A percentile compares a stretch with the other conserved stretches of the same genome.
Evolutionary conservation across 2,113 vertebrate species (phyloP).

Genomic region (Rallus limicola): DNA sequence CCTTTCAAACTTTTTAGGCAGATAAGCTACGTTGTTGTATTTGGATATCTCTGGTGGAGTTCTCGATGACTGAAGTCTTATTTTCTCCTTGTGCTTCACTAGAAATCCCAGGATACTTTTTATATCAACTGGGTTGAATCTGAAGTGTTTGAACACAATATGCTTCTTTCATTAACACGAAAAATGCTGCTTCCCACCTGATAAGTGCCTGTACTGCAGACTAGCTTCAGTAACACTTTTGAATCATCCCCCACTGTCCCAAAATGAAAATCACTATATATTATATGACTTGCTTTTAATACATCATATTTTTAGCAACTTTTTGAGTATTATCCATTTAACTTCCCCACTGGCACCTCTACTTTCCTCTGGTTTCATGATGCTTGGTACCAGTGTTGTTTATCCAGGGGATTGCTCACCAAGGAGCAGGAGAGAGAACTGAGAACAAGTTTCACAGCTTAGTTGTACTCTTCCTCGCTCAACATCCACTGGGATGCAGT

Average conservation of each 20-base stretch:
- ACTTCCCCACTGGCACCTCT: not conserved
- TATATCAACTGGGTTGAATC: not conserved
- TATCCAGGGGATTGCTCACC: not conserved
- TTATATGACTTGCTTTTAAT: not conserved
- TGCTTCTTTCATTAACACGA: not conserved
- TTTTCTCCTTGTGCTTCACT: not conserved
- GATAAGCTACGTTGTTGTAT: not conserved
- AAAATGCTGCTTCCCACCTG: not conserved
- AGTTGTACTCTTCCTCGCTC: not conserved
- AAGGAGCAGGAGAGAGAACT: not conserved
- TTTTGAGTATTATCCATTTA: not conserved
- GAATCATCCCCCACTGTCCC: not conserved
- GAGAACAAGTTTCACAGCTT: not conserved
- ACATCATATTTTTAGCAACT: not conserved
- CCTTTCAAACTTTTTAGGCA: not conserved
- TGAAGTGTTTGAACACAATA: not conserved
- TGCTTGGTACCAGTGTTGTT: not conserved
- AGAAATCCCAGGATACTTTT: not conserved
- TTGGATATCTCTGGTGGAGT: not conserved
- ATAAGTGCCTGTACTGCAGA: not conserved
- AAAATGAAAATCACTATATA: not conserved
- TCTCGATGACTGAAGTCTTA: not conserved
- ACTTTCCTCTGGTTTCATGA: not conserved
- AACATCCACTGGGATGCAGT: not conserved
- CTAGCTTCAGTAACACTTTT: not conserved